Base-by-base conservation (phyloP, 2,888 invertebrate species). In the Phoronis australis region DNA sequence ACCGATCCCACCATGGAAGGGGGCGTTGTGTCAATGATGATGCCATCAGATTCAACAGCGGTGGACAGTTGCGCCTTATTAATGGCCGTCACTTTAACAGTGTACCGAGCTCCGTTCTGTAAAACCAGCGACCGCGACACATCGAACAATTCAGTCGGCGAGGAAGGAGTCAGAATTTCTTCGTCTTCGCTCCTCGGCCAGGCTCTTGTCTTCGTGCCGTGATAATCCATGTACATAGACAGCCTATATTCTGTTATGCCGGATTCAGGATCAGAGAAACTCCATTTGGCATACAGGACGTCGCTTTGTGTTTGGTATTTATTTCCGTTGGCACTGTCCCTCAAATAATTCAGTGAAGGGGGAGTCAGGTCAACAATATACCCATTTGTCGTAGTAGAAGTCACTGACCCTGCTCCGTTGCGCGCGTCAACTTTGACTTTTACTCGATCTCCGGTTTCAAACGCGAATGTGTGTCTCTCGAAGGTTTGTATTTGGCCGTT, bases 341-440 rank as follows among this genome's bases (percentile, higher is more conserved):
- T 31, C 9, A 31, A 12, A 15, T 31, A 31, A 12, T 31, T 31
- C 31, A 47, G 22, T 1, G 38, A 39, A 2, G 66, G 66, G 15
- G 64, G 56, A 5, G 65, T 63, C n/a, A 58, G 56, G 42, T 66
- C 66, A 35, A 66, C 55, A 4, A 50, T 15, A 43, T 60, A 60
- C 1, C 65, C 65, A 49, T 62, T 45, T n/a, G 60, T 59, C 1
- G 48, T 35, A 6, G 55, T 49, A 1, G 47, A 22, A 6, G 42
- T 46, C 18, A 48, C 48, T 4, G 55, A 45, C 5, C 51, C 56
- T 18, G 66, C 66, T 3, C 64, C 61, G 53, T 66, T 65, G 21
- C 48, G 52, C 2, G 60, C 64, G 44, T 53, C 48, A 3, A 66
- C 52, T 6, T 48, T 43, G 20, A 59, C 52, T 6, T 48, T 25